Evolutionary conservation across 1,140 invertebrate genomes (phyloP).

Genomic region (Psilanteris sp.): DNA sequence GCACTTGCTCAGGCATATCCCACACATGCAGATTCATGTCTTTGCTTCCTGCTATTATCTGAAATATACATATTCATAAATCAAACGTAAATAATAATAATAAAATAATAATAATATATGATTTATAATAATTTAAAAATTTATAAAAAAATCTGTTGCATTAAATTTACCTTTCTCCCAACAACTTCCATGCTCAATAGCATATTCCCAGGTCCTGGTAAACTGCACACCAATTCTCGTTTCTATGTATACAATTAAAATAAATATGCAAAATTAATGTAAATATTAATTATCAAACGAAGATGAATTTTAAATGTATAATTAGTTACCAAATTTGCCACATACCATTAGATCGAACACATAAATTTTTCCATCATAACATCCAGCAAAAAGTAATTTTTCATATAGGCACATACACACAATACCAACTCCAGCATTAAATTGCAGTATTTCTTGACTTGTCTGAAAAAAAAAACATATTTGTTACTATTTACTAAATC

Average conservation of each 20-base stretch:
- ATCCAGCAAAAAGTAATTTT: slow-evolving; percentile 83
- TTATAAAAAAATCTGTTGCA: no score
- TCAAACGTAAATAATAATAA: neutral
- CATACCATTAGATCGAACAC: slow-evolving; percentile 80
- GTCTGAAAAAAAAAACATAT: slow-evolving; percentile 80
- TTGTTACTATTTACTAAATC: no score
- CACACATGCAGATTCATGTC: slow-evolving; percentile 82
- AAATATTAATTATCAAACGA: no score
- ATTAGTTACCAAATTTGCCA: no score
- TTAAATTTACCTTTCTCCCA: slow-evolving; percentile 82
- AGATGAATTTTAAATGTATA: no score
- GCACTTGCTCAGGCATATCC: slow-evolving; percentile 81
- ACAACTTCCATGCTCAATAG: slow-evolving; percentile 83
- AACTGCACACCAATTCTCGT: slow-evolving; percentile 80
- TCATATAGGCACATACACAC: slow-evolving; percentile 83
- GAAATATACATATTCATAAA: slow-evolving; percentile 8
- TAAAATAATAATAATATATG: no score
- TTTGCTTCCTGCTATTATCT: slow-evolving; percentile 85
- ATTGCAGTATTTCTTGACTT: slow-evolving; percentile 80
- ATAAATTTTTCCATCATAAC: slow-evolving; percentile 86
- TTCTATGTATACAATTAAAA: slow-evolving; percentile 71
- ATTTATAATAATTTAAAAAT: no score
- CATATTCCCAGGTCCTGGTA: slow-evolving; percentile 84
- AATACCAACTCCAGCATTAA: slow-evolving; percentile 83
- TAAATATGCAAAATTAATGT: no score